Percentiles rank a stretch among this genome's conserved stretches.
Evolutionary conservation across 2,113 vertebrate genomes (phyloP).

Genomic region (Hippocampus comes): DNA sequence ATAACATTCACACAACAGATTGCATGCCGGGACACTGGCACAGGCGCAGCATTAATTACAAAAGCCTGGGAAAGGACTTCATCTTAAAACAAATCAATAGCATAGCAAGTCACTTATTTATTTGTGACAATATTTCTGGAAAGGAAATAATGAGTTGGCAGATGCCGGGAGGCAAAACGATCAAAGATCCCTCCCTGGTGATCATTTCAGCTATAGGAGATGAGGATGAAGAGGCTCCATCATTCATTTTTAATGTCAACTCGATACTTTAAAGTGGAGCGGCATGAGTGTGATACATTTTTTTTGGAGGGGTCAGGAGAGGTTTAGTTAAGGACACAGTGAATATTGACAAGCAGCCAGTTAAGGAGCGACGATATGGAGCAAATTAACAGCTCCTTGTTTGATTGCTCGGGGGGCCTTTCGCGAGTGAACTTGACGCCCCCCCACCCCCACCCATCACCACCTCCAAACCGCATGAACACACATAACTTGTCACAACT

Average conservation of each 20-base stretch:
- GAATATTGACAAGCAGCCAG: slow-evolving; percentile 69
- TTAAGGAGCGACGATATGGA: slow-evolving; percentile 59
- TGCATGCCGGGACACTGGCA: slow-evolving; percentile 40
- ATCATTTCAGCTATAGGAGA: slow-evolving; percentile 61
- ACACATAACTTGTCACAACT: neutral
- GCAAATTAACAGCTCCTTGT: slow-evolving; percentile 69
- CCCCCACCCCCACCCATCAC: too few relatives aligned
- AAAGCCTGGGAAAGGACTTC: slow-evolving; percentile 42
- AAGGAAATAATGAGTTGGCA: slow-evolving; percentile 69
- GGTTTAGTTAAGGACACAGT: slow-evolving; percentile 62
- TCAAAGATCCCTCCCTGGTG: slow-evolving; percentile 66
- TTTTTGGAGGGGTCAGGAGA: slow-evolving; percentile 32
- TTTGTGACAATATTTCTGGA: slow-evolving; percentile 68
- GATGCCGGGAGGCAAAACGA: slow-evolving; percentile 66
- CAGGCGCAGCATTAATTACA: slow-evolving; percentile 63
- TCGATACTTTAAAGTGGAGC: slow-evolving; percentile 64
- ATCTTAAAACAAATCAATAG: slow-evolving; percentile 73
- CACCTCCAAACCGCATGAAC: too few relatives aligned
- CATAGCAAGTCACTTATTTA: slow-evolving; percentile 65
- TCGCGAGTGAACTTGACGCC: too few relatives aligned
- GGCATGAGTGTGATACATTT: slow-evolving; percentile 61
- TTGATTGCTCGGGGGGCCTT: slow-evolving; percentile 49
- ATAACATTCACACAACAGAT: slow-evolving; percentile 44
- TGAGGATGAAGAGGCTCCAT: slow-evolving; percentile 59
- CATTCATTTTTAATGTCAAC: slow-evolving; percentile 77